phyloP scores from a whole-genome alignment of 2,888 invertebrate species.

The Coenonympha glycerion region DNA sequence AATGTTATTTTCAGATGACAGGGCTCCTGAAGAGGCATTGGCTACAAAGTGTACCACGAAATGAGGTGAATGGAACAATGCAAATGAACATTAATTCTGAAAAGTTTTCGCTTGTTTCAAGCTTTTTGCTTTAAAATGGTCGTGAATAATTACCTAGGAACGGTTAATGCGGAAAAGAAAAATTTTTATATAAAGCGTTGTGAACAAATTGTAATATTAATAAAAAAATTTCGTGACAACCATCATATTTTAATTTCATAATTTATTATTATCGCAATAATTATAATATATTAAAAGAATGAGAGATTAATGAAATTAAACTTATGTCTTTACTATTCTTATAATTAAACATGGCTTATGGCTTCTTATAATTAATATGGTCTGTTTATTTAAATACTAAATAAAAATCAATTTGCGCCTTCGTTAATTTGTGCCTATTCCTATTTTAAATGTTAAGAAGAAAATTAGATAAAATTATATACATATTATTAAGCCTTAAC shows the following conservation, averaged over 20 bases:
- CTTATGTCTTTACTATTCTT: neutral
- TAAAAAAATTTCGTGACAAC: slow-evolving; percentile 50
- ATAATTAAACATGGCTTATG: too few relatives aligned
- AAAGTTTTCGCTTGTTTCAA: slow-evolving; percentile 48
- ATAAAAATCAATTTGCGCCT: neutral
- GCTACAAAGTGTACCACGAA: slow-evolving; percentile 65
- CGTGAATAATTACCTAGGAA: slow-evolving; percentile 32
- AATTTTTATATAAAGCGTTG: slow-evolving; percentile 65
- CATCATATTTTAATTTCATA: slow-evolving; percentile 20
- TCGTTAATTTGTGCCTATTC: neutral
- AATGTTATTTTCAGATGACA: slow-evolving; percentile 69
- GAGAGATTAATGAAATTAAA: slow-evolving; percentile 5
- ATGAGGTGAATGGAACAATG: slow-evolving; percentile 45
- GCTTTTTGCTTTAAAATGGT: slow-evolving; percentile 32
- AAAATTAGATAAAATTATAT: too few relatives aligned
- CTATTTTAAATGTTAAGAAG: too few relatives aligned
- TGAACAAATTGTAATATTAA: slow-evolving; percentile 53
- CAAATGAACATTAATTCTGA: slow-evolving; percentile 40
- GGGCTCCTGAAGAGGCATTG: slow-evolving; percentile 63
- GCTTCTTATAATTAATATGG: neutral
- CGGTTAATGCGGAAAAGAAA: slow-evolving; percentile 16
- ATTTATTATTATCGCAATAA: too few relatives aligned
- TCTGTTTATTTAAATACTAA: neutral
- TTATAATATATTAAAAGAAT: neutral
- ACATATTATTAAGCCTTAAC: too few relatives aligned